phyloP scores from a whole-genome alignment of 1,140 invertebrate species.

The Bathynomus jamesi region DNA sequence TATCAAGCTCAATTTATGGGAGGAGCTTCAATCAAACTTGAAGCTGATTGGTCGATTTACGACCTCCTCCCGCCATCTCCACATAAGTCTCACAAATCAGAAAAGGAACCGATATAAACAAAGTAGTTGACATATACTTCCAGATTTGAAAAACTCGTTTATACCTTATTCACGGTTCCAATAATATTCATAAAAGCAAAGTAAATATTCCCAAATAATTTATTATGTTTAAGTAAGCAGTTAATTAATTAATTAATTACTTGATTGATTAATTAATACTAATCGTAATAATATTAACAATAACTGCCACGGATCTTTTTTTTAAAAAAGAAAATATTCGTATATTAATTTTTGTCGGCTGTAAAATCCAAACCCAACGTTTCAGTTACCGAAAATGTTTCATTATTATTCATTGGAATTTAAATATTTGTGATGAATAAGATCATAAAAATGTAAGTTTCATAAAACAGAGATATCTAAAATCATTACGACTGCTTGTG shows the following conservation, averaged over 20 bases:
- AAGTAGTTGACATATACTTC: neutral
- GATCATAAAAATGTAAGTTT: no score
- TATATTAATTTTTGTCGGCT: no score
- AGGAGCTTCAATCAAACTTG: neutral
- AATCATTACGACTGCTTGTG: no score
- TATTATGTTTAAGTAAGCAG: neutral
- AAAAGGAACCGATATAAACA: neutral
- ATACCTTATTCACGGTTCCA: neutral
- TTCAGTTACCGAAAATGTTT: no score
- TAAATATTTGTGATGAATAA: no score
- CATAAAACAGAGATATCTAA: no score
- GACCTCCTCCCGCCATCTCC: neutral
- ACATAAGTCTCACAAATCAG: neutral
- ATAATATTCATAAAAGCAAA: neutral
- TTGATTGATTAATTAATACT: neutral
- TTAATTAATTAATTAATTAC: neutral
- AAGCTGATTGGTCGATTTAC: conserved; percentile 1
- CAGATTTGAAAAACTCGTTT: neutral
- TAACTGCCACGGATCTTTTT: neutral
- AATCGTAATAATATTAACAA: neutral
- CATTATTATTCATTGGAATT: no score
- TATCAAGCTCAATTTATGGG: neutral
- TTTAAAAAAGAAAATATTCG: neutral
- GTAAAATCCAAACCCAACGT: no score
- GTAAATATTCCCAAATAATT: neutral